Evolutionary conservation across 2,797 vertebrate genomes (phyloP), one percentile per base, ranked within the genome.

Genomic region (Sebastes iracundus): DNA sequence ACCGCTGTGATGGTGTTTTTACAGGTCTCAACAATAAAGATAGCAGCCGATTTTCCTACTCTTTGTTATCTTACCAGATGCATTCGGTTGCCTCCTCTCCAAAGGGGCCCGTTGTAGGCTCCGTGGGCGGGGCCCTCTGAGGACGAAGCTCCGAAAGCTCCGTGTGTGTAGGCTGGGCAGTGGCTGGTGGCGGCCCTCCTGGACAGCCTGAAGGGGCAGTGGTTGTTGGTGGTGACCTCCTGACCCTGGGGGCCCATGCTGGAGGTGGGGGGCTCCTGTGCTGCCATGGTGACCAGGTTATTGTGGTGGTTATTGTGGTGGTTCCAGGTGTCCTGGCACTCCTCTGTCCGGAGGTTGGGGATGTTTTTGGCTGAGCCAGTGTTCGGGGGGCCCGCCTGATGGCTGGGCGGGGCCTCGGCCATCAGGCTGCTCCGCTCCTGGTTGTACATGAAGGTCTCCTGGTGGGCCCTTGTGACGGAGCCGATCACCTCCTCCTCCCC

Each of bases 391-490:
- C 42, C 62, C 0, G n/a, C 20, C 35, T 38, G 35, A 38, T 38
- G 35, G 1, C 81, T 84, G 90, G 90, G 33, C 62, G 69, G 6
- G 82, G 77, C 66, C 71, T 76, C 35, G 0, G 65, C 11, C 13
- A 94, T 6, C 83, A 93, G 93, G 84, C 42, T 77, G 59, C 90
- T 92, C 71, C 94, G 96, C 52, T 97, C 97, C 79, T 98, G 97
- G 94, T 97, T 98, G 90, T 97, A 98, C 96, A 97, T 95, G 87
- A 98, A 98, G 73, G 96, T 98, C 89, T 98, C 97, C 92, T 97
- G 97, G 85, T 98, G 97, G 30, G 96, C 97, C 78, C 96, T 93
- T 23, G 97, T 98, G 80, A 98, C 97, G 16, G 97, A 96, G 71
- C 97, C 97, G 0, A 98, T 96, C 83, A 96, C 97, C 87, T 99